phyloP scores from a whole-genome alignment of 2,888 invertebrate genomes.

The Steinernema carpocapsae region DNA sequence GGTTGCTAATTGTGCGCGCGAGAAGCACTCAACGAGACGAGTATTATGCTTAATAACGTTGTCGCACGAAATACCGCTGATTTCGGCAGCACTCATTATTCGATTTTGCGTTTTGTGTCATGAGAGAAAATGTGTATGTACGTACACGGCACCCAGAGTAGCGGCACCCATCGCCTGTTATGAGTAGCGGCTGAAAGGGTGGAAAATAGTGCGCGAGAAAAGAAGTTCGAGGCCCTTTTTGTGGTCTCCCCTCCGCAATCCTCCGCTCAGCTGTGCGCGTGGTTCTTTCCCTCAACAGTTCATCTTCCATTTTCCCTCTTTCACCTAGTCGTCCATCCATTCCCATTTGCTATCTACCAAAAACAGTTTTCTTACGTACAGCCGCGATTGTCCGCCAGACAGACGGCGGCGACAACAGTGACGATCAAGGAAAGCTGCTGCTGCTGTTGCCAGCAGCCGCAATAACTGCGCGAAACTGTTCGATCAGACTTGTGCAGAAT shows the following conservation, averaged over 20 bases:
- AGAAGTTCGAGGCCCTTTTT: background rate
- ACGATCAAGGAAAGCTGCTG: background rate
- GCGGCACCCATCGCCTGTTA: background rate
- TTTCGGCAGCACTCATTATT: constrained; percentile 24
- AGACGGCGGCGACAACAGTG: background rate
- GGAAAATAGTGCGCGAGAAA: background rate
- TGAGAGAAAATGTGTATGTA: background rate
- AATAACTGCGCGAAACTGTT: too few relatives aligned
- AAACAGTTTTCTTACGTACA: constrained; percentile 5
- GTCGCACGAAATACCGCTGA: constrained; percentile 20
- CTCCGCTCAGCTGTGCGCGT: too few relatives aligned
- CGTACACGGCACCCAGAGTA: background rate
- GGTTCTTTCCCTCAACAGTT: too few relatives aligned
- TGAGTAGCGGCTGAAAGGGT: background rate
- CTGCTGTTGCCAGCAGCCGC: too few relatives aligned
- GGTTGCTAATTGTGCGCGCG: too few relatives aligned
- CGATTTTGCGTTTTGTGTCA: constrained; percentile 1
- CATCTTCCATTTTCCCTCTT: background rate
- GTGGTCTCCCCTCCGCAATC: too few relatives aligned
- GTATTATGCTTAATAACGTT: background rate
- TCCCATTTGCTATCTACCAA: background rate
- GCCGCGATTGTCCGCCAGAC: background rate
- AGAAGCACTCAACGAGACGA: too few relatives aligned
- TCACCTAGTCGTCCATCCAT: background rate
- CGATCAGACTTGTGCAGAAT: too few relatives aligned